These are phyloP conservation scores for Lycaon pictus DNA, from an alignment of 2,113 vertebrate genomes.

Conservation along the genomic window DNA sequence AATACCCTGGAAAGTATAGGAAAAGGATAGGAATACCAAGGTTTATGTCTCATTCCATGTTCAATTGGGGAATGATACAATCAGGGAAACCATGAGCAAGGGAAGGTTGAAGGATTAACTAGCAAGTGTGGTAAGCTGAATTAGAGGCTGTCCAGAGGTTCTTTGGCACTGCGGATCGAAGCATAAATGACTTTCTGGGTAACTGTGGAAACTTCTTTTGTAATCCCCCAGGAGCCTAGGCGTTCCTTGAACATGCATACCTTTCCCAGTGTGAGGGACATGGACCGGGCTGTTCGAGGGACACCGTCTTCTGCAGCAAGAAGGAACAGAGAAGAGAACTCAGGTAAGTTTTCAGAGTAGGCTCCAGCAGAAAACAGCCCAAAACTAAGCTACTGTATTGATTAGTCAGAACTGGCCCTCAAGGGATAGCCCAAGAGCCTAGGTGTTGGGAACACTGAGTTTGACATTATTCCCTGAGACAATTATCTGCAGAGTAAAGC, in stretches of 20 bases:
- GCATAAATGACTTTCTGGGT: not conserved
- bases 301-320: slow-evolving; percentile 94
- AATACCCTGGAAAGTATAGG: not conserved
- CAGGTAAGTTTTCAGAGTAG: slow-evolving; percentile 50
- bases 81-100: not conserved
- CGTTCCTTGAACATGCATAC: slow-evolving; percentile 84
- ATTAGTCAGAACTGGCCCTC: not conserved
- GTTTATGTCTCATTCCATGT: not conserved
- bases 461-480: not conserved
- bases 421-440: not conserved
- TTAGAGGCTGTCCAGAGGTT: not conserved
- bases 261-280: slow-evolving; percentile 98
- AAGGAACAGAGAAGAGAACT: slow-evolving; percentile 70
- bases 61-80: not conserved
- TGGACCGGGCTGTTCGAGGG: slow-evolving; percentile 93
- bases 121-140: not conserved
- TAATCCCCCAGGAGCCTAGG: not conserved
- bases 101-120: not conserved
- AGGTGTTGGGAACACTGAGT: not conserved
- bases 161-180: not conserved
- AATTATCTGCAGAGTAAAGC: not conserved
- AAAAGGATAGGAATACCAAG: not conserved
- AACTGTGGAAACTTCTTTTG: slow-evolving; percentile 28
- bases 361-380: not conserved
- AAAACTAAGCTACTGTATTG: not conserved